These are phyloP conservation scores for Deroplatys truncata DNA, from an alignment of 2,888 invertebrate genomes.

Conservation along the genomic window DNA sequence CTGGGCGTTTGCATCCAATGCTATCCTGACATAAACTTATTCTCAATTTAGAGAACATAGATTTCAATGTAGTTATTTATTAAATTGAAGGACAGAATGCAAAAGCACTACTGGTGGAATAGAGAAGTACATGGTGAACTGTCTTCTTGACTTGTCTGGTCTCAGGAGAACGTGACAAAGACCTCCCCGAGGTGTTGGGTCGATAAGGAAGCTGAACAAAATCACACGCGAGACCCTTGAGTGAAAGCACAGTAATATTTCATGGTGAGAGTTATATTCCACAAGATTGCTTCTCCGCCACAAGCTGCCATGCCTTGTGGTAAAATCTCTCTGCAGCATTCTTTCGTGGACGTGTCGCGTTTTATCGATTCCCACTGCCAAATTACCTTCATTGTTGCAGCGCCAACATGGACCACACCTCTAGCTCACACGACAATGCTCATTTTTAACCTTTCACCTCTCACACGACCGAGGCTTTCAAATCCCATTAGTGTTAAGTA, in stretches of 20 bases:
- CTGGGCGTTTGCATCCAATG: too few species aligned
- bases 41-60: too few species aligned
- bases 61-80: too few species aligned
- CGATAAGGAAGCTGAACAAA: not conserved
- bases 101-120: too few species aligned
- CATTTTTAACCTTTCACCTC: not conserved
- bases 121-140: not conserved
- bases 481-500: not conserved
- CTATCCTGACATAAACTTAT: too few species aligned
- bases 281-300: not conserved
- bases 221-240: not conserved
- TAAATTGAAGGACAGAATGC: too few species aligned
- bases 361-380: constrained; percentile 10
- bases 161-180: not conserved
- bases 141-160: not conserved
- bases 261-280: not conserved
- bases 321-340: not conserved
- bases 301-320: not conserved
- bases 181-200: not conserved
- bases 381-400: constrained; percentile 7
- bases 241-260: not conserved
- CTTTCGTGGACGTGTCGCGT: not conserved
- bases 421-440: not conserved
- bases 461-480: not conserved
- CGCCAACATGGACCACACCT: not conserved